Conservation (phyloP, 2,113 vertebrate species). For the Capra hircus region DNA sequence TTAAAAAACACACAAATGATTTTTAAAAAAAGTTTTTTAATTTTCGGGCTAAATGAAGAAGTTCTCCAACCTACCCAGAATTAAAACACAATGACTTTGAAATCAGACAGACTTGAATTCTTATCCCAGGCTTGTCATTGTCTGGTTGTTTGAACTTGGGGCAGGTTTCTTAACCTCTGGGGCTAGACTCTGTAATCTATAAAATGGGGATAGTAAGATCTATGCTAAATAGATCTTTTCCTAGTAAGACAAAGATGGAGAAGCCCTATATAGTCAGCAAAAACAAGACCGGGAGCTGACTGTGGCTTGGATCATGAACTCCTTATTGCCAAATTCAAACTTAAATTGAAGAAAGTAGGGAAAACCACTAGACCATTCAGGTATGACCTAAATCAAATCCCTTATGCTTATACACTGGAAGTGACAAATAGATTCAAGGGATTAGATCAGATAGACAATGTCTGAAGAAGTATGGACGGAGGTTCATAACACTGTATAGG, state of each 20-base stretch:
- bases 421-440: background rate
- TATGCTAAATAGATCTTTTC: background rate
- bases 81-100: slow-evolving; percentile 37
- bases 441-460: background rate
- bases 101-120: slow-evolving; percentile 22
- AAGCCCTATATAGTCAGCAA: background rate
- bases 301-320: background rate
- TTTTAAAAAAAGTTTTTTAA: background rate
- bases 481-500: background rate
- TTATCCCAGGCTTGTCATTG: slow-evolving; percentile 48
- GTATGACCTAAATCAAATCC: background rate
- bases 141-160: slow-evolving; percentile 51
- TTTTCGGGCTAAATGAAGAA: background rate
- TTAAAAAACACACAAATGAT: background rate
- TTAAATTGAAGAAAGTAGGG: background rate
- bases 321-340: background rate
- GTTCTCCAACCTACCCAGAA: background rate
- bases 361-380: background rate
- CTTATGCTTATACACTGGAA: background rate
- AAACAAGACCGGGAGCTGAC: background rate
- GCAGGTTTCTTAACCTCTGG: slow-evolving; percentile 49
- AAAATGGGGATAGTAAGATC: slow-evolving; percentile 72
- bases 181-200: slow-evolving; percentile 61
- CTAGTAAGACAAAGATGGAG: background rate
- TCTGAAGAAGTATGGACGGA: background rate